phyloP scores from a whole-genome alignment of 2,797 vertebrate species.

The Crocodylus rhombifer region DNA sequence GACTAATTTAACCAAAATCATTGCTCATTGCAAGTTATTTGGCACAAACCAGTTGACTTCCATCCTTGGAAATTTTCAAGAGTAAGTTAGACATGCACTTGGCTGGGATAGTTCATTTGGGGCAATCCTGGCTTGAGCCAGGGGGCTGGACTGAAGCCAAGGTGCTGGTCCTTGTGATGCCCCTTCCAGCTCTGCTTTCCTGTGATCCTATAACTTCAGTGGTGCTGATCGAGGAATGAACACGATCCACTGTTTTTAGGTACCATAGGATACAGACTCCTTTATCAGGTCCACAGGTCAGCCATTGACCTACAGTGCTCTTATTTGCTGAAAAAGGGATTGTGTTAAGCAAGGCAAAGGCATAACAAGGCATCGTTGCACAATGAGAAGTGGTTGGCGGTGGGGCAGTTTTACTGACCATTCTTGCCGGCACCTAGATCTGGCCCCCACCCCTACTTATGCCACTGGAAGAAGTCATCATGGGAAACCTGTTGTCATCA shows the following conservation, averaged over 20 bases:
- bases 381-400: too few relatives aligned
- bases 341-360: neutral
- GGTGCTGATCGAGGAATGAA: fast-evolving
- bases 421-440: too few relatives aligned
- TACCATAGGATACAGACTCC: neutral
- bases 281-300: neutral
- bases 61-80: neutral
- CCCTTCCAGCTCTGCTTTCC: too few relatives aligned
- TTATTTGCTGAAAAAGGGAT: neutral
- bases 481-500: neutral
- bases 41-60: neutral
- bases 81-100: too few relatives aligned
- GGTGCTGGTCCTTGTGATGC: too few relatives aligned
- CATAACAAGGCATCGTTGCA: too few relatives aligned
- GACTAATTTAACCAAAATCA: neutral
- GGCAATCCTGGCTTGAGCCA: too few relatives aligned
- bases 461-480: neutral
- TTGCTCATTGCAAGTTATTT: neutral
- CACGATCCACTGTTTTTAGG: neutral
- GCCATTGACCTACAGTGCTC: neutral
- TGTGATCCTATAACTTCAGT: too few relatives aligned
- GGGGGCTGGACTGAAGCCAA: too few relatives aligned
- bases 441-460: too few relatives aligned
- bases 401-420: too few relatives aligned
- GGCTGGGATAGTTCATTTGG: too few relatives aligned